Base-by-base conservation (phyloP, 2,797 vertebrate genomes). In the Molossus molossus region DNA sequence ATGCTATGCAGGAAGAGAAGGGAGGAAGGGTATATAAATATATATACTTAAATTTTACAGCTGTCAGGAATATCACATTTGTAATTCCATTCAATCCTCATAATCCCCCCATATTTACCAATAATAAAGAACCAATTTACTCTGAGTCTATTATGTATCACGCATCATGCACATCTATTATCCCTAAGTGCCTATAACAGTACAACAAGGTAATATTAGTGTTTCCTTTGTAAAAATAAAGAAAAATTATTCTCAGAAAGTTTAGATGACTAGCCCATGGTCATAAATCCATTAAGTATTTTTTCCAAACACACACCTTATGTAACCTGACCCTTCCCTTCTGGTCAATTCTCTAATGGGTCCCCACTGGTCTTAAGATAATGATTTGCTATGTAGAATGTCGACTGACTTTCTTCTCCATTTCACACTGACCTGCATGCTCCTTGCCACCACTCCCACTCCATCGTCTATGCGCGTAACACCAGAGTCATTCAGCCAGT, bases 191-290 rank as follows among this genome's bases (percentile, higher is more conserved):
- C 3, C 45, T 73, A 50, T 5, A 33, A 70, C 4, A 81, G 8
- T 1, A 40, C 25, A 45, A 11, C 3, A 57, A 91, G 3, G 21
- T 55, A 80, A 1, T 33, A 48, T 69, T 73, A 60, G 25, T 73
- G 64, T 79, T 80, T 75, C 15, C 14, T 5, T 69, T 29, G 84
- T 25, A 64, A 33, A 84, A 2, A 18, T 87, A 57, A 90, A 75
- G 79, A 50, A 67, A 96, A 87, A 81, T 69, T 3, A 75, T 27
- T 85, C 64, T 55, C 67, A 50, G 27, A 94, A 87, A 87, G 40
- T 77, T 94, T 96, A 91, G 23, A 55, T 60, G 12, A 58, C 48
- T 76, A 76, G 7, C 10, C 45, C 69, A 27, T 64, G 15, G 33
- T 33, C 29, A 27, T 69, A 65, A 84, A 64, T 81, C 20, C 18